Evolutionary conservation across 2,113 vertebrate genomes (phyloP).

Genomic region (Synchiropus splendidus): DNA sequence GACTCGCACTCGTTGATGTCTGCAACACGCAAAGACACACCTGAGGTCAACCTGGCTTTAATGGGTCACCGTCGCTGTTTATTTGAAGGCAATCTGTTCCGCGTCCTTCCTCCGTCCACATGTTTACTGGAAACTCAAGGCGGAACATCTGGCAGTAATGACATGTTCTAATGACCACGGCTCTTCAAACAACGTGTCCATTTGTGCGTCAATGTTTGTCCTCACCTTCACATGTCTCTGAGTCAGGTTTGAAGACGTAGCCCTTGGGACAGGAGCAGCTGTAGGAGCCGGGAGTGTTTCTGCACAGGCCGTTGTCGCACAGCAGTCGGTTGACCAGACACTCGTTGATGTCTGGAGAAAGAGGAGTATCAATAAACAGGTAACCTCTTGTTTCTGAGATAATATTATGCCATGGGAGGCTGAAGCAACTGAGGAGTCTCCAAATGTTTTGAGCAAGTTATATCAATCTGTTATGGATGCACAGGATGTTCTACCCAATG

Average conservation of each 20-base stretch:
- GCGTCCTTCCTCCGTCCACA: constrained; percentile 9
- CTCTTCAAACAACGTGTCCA: not conserved
- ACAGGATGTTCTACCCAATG: no score
- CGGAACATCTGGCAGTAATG: constrained; percentile 26
- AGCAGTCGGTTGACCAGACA: constrained; percentile 87
- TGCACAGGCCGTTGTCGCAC: constrained; percentile 90
- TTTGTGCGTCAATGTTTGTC: not conserved
- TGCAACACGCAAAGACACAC: constrained; percentile 46
- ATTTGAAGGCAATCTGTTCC: constrained; percentile 2
- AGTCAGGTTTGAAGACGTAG: constrained; percentile 86
- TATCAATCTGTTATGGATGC: no score
- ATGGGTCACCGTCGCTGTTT: not conserved
- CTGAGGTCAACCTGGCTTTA: constrained; percentile 6
- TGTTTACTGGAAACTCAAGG: constrained; percentile 30
- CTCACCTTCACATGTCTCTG: constrained; percentile 93
- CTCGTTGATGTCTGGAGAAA: constrained; percentile 88
- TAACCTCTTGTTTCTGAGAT: no score
- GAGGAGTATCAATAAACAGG: not conserved
- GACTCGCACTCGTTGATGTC: constrained; percentile 87
- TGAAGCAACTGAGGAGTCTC: no score
- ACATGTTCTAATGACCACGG: constrained; percentile 6
- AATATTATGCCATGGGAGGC: no score
- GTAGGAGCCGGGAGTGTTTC: constrained; percentile 93
- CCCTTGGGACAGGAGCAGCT: constrained; percentile 93
- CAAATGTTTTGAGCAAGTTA: no score